These are phyloP conservation scores for Muscicapa comitata DNA, from an alignment of 2,797 vertebrate species.

Conservation along the genomic window DNA sequence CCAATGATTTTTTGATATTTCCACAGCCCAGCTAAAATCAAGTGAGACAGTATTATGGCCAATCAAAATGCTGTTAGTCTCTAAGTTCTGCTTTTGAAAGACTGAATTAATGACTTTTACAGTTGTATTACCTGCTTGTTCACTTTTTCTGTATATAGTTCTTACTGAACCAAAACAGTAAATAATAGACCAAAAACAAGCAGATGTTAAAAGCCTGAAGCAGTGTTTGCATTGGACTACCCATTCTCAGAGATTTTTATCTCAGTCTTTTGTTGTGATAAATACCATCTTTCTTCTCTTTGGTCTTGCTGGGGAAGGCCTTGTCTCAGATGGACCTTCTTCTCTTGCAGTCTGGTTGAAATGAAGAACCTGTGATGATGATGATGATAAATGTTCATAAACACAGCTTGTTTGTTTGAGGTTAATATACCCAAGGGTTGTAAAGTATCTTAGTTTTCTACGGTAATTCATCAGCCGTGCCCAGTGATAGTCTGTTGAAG, in stretches of 20 bases:
- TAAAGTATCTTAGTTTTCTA: neutral
- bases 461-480: neutral
- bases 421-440: neutral
- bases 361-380: constrained; percentile 30
- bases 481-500: neutral
- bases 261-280: neutral
- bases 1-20: neutral
- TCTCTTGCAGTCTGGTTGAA: constrained; percentile 13
- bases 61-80: neutral
- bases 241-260: neutral
- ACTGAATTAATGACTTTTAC: neutral
- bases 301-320: neutral
- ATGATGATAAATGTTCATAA: neutral
- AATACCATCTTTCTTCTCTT: constrained; percentile 34
- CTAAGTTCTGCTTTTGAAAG: neutral
- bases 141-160: neutral
- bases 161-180: neutral
- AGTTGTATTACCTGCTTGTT: neutral
- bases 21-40: neutral
- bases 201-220: neutral
- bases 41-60: neutral
- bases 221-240: neutral
- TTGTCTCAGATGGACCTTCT: neutral
- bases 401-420: neutral
- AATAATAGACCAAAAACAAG: neutral